Base-by-base conservation (phyloP, 2,113 vertebrate genomes). In the Gymnorhina tibicen region DNA sequence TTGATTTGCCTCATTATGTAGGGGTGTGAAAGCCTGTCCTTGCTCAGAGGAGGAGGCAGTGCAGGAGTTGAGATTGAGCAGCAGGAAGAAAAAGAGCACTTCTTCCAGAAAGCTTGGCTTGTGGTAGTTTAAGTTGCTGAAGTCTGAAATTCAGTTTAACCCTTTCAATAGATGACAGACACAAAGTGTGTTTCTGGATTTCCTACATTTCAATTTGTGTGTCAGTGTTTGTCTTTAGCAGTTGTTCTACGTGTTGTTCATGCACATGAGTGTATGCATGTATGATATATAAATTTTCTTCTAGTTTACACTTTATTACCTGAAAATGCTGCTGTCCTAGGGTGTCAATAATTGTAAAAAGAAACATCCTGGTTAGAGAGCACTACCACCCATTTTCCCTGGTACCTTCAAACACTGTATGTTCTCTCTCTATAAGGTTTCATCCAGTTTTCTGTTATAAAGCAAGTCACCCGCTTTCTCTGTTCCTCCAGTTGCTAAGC, bases 401-500 rank as follows among this genome's bases (percentile, higher is more conserved):
- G 35, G 4, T 79, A 28, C 28, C 26, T 93, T 37, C 30, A 78
- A 81, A 63, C 24, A 33, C 70, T 66, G 1, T 23, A 22, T 20
- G 27, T 83, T 42, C 50, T 79, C 23, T 50, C 21, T 84, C 35
- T 77, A 41, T 83, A 58, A 84, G 83, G 47, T 87, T 93, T 92
- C 49, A 84, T 89, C 23, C n/a, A 12, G 5, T 77, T 92, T 84
- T 63, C 85, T 96, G 44, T n/a, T 88, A 32, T 7, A 77, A 86
- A 91, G 88, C 83, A 70, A 94, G 88, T 91, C 92, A 88, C 88
- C 95, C 93, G 76, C 39, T 94, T 95, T 86, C 86, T 83, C 86
- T 88, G 50, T 73, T 96, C 83, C 56, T 93, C 42, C 89, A 84
- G 96, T 97, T 97, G 95, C 96, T 96, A 93, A 95, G 96, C 96